Base-by-base conservation (phyloP, 1,140 invertebrate species). In the Paralvinella palmiformis region DNA sequence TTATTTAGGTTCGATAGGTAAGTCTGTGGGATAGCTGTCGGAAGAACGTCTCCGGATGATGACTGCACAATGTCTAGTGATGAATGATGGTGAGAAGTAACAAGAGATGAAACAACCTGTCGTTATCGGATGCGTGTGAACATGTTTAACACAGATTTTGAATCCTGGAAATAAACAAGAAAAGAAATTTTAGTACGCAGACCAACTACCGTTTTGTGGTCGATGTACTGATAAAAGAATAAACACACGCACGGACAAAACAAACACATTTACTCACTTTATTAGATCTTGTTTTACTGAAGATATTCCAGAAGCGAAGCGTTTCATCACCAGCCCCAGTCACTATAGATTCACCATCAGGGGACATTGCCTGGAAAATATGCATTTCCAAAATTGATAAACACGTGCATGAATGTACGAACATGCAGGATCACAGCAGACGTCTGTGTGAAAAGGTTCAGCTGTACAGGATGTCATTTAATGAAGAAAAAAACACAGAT, bases 291-390 rank as follows among this genome's bases (percentile, higher is more conserved):
- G 93, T 93, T 85, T 98, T 98, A 68, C 91, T 95, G 79, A 99
- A 99, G 0, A 99, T 94, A 84, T 98, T 98, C 96, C 96, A 99
- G 81, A 99, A 99, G 17, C 97, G 83, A 6, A 99, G 83, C 1
- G 97, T 99, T 81, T 99, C 97, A 80, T 99, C 97, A 0, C 96
- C 97, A 20, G 96, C 96, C 10, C 96, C 97, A 0, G 97, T 99
- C 0, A 99, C 97, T 67, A 99, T 99, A 0, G 96, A 94, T 80
- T 99, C 96, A 22, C 96, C 97, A 81, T 99, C 96, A 0, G 97
- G 97, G 35, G 95, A 98, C 84, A 99, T 89, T 0, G 96, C 96
- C 83, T 84, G 68, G 0, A 69, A 1, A 48, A 44, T 65, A 67
- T 4, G 37, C 0, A 36, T n/a, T 67, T 57, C n/a, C 15, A 10